Conservation (phyloP, 2,797 vertebrate species). For the Melanotaenia trifasciata region DNA sequence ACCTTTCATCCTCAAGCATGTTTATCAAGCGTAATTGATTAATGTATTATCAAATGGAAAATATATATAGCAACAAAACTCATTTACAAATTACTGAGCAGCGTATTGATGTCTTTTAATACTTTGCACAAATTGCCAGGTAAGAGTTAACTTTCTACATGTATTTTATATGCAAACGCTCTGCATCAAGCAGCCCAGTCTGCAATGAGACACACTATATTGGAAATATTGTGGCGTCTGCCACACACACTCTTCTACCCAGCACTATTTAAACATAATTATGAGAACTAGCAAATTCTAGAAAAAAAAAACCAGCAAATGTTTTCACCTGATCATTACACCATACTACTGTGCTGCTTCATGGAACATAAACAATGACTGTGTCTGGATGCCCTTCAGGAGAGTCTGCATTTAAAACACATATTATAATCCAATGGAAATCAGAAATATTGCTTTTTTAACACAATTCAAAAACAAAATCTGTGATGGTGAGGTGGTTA, state of each 20-base stretch:
- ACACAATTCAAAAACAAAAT: neutral
- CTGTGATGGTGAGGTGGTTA: neutral
- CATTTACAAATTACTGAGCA: too few species aligned
- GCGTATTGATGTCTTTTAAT: too few species aligned
- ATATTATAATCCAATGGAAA: neutral
- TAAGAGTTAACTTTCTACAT: too few species aligned
- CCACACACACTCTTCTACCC: neutral
- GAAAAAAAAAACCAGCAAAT: neutral
- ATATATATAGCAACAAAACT: too few species aligned
- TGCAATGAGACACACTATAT: neutral
- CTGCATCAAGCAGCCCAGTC: neutral
- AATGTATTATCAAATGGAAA: too few species aligned
- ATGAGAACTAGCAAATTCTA: neutral
- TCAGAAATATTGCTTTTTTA: neutral
- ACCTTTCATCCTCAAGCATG: too few species aligned
- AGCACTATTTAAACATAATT: neutral
- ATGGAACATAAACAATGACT: neutral
- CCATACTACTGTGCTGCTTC: neutral
- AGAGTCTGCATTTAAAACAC: neutral
- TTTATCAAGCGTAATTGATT: too few species aligned
- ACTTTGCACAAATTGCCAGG: too few species aligned
- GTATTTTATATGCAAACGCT: too few species aligned
- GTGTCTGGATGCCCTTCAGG: too few species aligned
- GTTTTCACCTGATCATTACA: neutral
- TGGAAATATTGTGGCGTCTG: neutral